Conservation (phyloP, 2,888 invertebrate species). For the Rambutsinella grinnellia region DNA sequence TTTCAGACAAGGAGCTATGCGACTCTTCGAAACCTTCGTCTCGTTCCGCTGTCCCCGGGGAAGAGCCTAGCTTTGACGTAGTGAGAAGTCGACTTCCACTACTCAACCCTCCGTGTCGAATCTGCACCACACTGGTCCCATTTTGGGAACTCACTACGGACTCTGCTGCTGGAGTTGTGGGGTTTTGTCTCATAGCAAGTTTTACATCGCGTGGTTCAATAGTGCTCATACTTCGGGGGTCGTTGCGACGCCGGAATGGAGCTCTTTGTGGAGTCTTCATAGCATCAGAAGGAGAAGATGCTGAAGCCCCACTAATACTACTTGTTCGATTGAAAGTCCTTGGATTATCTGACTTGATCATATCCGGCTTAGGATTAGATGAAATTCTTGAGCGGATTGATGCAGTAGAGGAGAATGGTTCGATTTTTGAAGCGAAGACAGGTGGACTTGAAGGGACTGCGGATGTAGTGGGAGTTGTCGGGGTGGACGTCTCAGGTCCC, state of each 20-base stretch:
- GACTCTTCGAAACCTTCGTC: constrained; percentile 94
- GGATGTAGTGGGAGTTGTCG: neutral
- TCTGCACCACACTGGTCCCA: constrained; percentile 55
- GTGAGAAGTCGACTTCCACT: constrained; percentile 37
- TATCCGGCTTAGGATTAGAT: constrained; percentile 22
- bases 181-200: constrained; percentile 54
- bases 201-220: constrained; percentile 61
- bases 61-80: constrained; percentile 54
- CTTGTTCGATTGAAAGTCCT: constrained; percentile 3
- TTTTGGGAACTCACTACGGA: constrained; percentile 34
- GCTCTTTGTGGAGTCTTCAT: constrained; percentile 27
- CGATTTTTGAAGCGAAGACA: constrained; percentile 24
- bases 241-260: constrained; percentile 51
- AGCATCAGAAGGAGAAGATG: neutral
- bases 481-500: constrained; percentile 68
- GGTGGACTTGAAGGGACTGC: constrained; percentile 35
- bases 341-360: constrained; percentile 29
- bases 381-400: constrained; percentile 35
- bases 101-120: constrained; percentile 29
- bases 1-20: constrained; percentile 88
- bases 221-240: constrained; percentile 59
- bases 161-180: neutral
- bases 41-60: constrained; percentile 73
- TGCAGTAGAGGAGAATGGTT: constrained; percentile 25
- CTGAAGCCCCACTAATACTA: neutral